These are phyloP conservation scores for Albula goreensis DNA, from an alignment of 2,113 vertebrate species.

Conservation along the genomic window DNA sequence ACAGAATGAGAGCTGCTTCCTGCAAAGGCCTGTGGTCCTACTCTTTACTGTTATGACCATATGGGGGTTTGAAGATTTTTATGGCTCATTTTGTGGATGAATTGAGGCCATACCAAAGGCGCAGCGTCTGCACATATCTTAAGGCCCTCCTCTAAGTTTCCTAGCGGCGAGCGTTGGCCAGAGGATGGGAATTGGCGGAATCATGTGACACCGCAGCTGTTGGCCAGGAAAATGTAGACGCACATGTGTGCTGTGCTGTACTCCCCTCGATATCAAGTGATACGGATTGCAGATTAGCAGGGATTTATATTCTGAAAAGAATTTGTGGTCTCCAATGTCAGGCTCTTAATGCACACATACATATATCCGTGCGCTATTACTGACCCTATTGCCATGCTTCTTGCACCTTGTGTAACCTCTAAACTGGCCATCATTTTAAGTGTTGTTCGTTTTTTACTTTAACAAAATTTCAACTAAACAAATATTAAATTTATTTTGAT, in stretches of 20 bases:
- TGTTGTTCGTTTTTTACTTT: too few species aligned
- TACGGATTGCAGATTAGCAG: background rate
- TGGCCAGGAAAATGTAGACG: background rate
- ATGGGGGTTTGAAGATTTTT: background rate
- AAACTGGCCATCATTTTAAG: too few species aligned
- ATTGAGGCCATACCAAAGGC: background rate
- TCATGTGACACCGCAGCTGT: background rate
- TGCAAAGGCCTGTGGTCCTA: background rate
- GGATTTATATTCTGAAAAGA: constrained; percentile 2
- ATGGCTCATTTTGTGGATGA: background rate
- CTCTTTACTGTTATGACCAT: background rate
- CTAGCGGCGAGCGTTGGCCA: background rate
- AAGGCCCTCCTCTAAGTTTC: background rate
- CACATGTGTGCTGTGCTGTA: background rate
- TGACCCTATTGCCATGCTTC: background rate
- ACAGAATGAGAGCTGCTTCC: background rate
- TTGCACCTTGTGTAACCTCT: background rate
- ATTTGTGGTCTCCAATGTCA: background rate
- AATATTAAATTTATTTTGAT: too few species aligned
- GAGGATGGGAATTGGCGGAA: background rate
- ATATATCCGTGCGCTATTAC: background rate
- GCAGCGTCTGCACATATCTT: background rate
- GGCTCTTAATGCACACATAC: background rate
- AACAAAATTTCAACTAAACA: too few species aligned
- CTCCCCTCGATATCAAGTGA: background rate